phyloP scores from a whole-genome alignment of 1,140 invertebrate species.

The Drosophila setifemur region DNA sequence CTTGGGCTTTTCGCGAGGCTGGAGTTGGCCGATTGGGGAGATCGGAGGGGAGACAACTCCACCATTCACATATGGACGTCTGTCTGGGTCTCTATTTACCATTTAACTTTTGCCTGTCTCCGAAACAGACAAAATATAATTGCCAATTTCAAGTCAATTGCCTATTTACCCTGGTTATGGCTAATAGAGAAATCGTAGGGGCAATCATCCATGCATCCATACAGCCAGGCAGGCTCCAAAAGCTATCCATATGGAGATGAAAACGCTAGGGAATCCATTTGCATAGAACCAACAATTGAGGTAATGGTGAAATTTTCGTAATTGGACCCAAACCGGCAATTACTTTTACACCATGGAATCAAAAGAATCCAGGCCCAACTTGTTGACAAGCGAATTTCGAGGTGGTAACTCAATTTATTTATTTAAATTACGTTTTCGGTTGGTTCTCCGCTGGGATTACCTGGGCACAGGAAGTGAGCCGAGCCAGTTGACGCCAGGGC shows the following conservation, averaged over 20 bases:
- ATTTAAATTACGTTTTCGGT: conserved; percentile 60
- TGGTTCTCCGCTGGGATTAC: not conserved
- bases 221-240: no score
- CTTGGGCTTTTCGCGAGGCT: conserved; percentile 38
- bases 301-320: conserved; percentile 67
- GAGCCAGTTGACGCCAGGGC: conserved; percentile 42
- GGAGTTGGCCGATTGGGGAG: not conserved
- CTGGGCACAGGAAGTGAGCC: conserved; percentile 49
- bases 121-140: conserved; percentile 63
- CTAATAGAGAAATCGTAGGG: conserved; percentile 75
- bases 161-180: conserved; percentile 78
- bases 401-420: conserved; percentile 81
- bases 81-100: conserved; percentile 38
- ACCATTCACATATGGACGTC: conserved; percentile 64
- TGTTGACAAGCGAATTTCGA: conserved; percentile 66
- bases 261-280: conserved; percentile 50
- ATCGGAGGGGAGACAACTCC: not conserved
- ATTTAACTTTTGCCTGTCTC: conserved; percentile 52
- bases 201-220: conserved; percentile 42
- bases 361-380: conserved; percentile 46
- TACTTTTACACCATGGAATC: conserved; percentile 35
- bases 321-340: conserved; percentile 39
- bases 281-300: conserved; percentile 68
- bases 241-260: conserved; percentile 34
- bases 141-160: conserved; percentile 80